Base-by-base conservation (phyloP, 2,797 vertebrate species). In the Semaprochilodus insignis region DNA sequence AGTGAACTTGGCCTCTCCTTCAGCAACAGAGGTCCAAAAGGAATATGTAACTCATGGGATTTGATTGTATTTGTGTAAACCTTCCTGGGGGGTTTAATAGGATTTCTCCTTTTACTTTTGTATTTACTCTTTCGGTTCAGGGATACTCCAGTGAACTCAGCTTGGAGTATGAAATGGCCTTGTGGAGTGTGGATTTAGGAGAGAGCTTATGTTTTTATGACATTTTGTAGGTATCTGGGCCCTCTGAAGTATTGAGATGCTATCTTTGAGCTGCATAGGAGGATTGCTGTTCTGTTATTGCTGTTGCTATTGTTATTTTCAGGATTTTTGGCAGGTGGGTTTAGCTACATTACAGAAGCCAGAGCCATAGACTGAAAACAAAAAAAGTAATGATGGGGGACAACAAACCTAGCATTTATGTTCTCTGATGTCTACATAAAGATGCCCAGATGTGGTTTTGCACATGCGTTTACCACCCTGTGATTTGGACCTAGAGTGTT, bases 51-150 rank as follows among this genome's bases (percentile, higher is more conserved):
- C 87, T 88, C 71, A 77, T 75, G 79, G 84, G 79, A 75, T 80
- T 89, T 83, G 36, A 71, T 72, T 82, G 36, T 90, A 88, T 93
- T 92, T 89, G 81, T 90, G 80, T 82, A 86, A 86, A 81, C 76
- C 88, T 92, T 88, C 80, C 81, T 86, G 23, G 23, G 91, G 89
- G 83, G 89, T 93, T 92, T 89, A 92, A 90, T 90, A 84, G 82
- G 86, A 90, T 90, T 91, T 90, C 74, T 70, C 60, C 83, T 88
- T 89, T 82, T 60, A 52, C 63, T 80, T 82, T 62, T 84, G 77
- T 82, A 73, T 88, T 44, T 13, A 2, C 44, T 48, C 8, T 75
- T 52, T 81, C 86, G 48, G 7, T 80, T 44, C 52, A 36, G 63
- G 74, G 81, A 80, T 72, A 86, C 86, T 48, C 44, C 44, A 13